Evolutionary conservation across 2,888 invertebrate genomes (phyloP), one percentile per base, ranked within the genome.

Genomic region (Andrena minutula): DNA sequence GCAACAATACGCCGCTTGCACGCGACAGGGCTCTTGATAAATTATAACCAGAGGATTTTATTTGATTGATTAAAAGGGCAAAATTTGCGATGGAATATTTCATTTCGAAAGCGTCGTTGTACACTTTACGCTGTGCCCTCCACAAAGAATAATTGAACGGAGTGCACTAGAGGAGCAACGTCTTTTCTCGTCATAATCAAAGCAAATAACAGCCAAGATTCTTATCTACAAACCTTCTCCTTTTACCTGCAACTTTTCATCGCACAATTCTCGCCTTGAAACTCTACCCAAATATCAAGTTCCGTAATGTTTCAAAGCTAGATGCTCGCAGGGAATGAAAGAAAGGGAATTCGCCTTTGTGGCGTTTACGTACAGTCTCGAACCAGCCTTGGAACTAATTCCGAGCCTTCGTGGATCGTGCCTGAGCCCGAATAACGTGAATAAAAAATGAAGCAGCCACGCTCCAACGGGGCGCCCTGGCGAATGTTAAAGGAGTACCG

Each of bases 371-470:
- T 12, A 12, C 4, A 60, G 56, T 53, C 65, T 20, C 12, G 26
- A 30, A 64, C 7, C 35, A 16, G 10, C 41, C 47, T 8, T 10
- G 51, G 28, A 76, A 79, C 76, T 84, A 86, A 87, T 84, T 86
- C 74, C 58, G 68, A 76, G 61, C 49, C 41, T n/a, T 10, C 32
- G 16, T 4, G 64, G 65, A 78, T 78, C 53, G 69, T 12, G 58
- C 26, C 32, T 28, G 64, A 26, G 32, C 51, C 32, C 23, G 68
- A 61, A 66, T 61, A 78, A 71, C 28, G 35, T 23, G 68, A 70
- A 78, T 78, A 78, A 82, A 76, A 85, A 84, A 76, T 84, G 69
- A 73, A 77, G 32, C 73, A 41, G 63, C 32, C 35, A 76, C 35
- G 35, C 49, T 64, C 26, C 53, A 41, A 1, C 53, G 60, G 26